Percentiles rank a stretch among this genome's conserved stretches.
These are phyloP conservation scores for Acrocephalus kingi DNA, from an alignment of 2,113 vertebrate species.

Conservation along the genomic window DNA sequence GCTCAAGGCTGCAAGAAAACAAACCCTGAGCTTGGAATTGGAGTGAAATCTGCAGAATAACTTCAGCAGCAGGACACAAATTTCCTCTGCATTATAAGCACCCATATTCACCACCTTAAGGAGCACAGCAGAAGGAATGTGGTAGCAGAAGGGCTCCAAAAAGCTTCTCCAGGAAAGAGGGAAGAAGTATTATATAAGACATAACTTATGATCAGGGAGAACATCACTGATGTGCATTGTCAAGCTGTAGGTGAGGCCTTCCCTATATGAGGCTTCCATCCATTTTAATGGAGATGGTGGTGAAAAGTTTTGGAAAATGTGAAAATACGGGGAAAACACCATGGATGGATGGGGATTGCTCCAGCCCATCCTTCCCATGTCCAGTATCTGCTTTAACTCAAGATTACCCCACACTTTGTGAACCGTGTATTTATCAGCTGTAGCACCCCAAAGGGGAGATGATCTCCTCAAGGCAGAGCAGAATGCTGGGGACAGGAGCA, in stretches of 20 bases:
- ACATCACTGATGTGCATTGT: neutral
- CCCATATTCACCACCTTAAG: neutral
- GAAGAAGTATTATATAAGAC: neutral
- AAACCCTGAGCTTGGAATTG: neutral
- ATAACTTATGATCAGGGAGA: neutral
- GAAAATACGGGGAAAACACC: neutral
- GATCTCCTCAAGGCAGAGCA: neutral
- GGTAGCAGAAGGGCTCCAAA: neutral
- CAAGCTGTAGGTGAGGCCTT: neutral
- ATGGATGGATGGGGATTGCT: neutral
- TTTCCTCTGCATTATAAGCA: neutral
- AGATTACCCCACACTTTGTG: neutral
- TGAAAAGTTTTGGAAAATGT: neutral
- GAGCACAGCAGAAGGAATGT: neutral
- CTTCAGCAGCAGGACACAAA: neutral
- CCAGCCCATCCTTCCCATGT: conserved; percentile 9
- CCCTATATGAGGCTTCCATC: neutral
- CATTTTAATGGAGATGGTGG: neutral
- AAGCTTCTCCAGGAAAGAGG: neutral
- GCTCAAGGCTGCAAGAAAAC: neutral
- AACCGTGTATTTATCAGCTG: neutral
- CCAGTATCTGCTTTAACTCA: neutral
- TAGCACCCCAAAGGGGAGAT: neutral
- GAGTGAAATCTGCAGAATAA: neutral
- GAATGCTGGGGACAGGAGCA: neutral